Evolutionary conservation across 2,113 vertebrate species (phyloP).

Genomic region (Tringa solitaria): DNA sequence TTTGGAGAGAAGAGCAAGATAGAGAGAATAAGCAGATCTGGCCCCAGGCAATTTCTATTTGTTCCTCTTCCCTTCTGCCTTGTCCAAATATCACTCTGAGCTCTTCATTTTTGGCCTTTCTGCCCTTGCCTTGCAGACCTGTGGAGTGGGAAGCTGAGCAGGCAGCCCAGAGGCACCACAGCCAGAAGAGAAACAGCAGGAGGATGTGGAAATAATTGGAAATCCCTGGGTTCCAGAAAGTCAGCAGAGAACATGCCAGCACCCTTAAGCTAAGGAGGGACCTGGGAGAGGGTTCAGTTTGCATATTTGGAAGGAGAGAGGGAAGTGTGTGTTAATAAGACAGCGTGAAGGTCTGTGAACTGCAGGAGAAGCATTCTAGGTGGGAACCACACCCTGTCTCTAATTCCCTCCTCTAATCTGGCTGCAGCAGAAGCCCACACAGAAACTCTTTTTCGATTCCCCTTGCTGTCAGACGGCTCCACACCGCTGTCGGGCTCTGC

Average conservation of each 20-base stretch:
- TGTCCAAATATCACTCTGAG: not conserved
- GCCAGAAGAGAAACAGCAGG: slow-evolving; percentile 44
- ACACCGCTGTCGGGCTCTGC: not conserved
- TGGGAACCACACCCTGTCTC: slow-evolving; percentile 47
- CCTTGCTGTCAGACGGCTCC: not conserved
- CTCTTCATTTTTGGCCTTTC: not conserved
- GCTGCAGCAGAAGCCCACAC: slow-evolving; percentile 47
- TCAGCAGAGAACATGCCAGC: slow-evolving; percentile 47
- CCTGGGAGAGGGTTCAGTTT: slow-evolving; percentile 53
- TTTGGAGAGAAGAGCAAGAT: not conserved
- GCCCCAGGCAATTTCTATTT: not conserved
- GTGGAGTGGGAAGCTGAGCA: slow-evolving; percentile 11
- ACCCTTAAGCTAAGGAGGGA: slow-evolving; percentile 65
- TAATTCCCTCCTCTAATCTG: slow-evolving; percentile 36
- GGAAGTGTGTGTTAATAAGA: slow-evolving; percentile 13
- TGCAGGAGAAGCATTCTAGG: slow-evolving; percentile 43
- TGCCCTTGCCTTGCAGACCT: slow-evolving; percentile 18
- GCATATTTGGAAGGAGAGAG: slow-evolving; percentile 44
- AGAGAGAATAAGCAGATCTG: not conserved
- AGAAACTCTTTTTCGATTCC: not conserved
- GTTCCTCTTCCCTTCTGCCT: not conserved
- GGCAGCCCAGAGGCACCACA: slow-evolving; percentile 29
- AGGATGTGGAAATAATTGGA: slow-evolving; percentile 66
- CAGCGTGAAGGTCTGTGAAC: slow-evolving; percentile 53
- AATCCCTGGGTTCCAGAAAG: slow-evolving; percentile 63